Percentiles rank a stretch among this genome's conserved stretches.
Evolutionary conservation across 2,113 vertebrate genomes (phyloP).

Genomic region (Melozone crissalis): DNA sequence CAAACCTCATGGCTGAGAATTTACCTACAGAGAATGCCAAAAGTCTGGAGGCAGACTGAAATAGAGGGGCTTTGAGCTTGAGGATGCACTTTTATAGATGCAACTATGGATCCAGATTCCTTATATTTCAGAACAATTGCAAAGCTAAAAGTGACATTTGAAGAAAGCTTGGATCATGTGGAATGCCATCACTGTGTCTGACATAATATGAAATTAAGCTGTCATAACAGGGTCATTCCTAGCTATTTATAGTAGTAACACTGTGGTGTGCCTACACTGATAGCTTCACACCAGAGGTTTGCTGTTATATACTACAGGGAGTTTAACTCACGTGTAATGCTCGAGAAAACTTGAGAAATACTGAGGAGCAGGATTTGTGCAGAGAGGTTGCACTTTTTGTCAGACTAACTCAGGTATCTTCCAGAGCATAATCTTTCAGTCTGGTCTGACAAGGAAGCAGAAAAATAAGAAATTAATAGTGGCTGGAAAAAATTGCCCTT

Average conservation of each 20-base stretch:
- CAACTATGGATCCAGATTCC: background rate
- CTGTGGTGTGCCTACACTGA: background rate
- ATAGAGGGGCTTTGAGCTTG: background rate
- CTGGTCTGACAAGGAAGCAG: background rate
- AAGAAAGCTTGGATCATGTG: background rate
- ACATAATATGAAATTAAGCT: background rate
- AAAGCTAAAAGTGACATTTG: background rate
- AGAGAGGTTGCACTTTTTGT: background rate
- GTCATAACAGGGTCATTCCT: background rate
- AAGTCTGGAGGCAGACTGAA: background rate
- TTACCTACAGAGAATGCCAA: background rate
- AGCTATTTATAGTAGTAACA: background rate
- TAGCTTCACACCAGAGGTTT: background rate
- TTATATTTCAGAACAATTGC: background rate
- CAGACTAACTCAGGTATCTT: background rate
- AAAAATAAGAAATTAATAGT: background rate
- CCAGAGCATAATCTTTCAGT: background rate
- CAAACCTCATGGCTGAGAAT: background rate
- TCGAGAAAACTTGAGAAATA: background rate
- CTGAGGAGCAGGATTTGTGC: background rate
- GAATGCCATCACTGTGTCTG: background rate
- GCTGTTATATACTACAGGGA: background rate
- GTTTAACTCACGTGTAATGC: background rate
- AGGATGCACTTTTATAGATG: background rate
- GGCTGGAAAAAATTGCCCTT: background rate